Percentiles rank a stretch among this genome's conserved stretches.
These are phyloP conservation scores for Petromus typicus DNA, from an alignment of 2,113 vertebrate genomes.

Conservation along the genomic window DNA sequence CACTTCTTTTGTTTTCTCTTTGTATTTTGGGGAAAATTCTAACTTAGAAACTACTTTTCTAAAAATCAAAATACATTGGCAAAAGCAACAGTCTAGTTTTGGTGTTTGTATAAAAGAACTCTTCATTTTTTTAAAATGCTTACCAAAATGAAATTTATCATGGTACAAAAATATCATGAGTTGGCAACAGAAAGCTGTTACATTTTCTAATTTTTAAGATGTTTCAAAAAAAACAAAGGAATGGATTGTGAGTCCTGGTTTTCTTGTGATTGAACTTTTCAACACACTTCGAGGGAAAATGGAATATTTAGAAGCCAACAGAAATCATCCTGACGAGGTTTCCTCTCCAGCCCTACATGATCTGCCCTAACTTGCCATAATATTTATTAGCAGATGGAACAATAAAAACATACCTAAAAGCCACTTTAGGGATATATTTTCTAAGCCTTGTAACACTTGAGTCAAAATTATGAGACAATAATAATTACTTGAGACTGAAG, in stretches of 20 bases:
- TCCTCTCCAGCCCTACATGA: background rate
- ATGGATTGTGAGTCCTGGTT: background rate
- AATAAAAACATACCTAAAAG: slow-evolving; percentile 10
- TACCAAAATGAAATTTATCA: background rate
- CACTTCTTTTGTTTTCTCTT: slow-evolving; percentile 7
- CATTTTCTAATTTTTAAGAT: slow-evolving; percentile 13
- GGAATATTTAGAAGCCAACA: background rate
- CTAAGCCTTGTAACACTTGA: background rate
- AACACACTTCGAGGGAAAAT: slow-evolving; percentile 1
- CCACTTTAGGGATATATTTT: background rate
- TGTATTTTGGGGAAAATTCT: background rate
- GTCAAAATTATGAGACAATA: slow-evolving; percentile 15
- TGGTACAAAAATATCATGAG: background rate
- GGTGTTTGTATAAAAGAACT: background rate
- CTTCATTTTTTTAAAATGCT: background rate
- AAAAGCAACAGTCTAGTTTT: slow-evolving; percentile 40
- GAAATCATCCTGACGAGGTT: background rate
- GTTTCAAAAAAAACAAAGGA: slow-evolving; percentile 3
- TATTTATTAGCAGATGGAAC: background rate
- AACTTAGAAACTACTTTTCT: slow-evolving; percentile 17
- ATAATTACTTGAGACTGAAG: background rate
- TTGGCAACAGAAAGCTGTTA: background rate
- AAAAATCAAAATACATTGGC: background rate
- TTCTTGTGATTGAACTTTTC: slow-evolving; percentile 40
- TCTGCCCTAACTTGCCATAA: background rate